Evolutionary conservation across 2,797 vertebrate species (phyloP).

Genomic region (Myripristis murdjan): DNA sequence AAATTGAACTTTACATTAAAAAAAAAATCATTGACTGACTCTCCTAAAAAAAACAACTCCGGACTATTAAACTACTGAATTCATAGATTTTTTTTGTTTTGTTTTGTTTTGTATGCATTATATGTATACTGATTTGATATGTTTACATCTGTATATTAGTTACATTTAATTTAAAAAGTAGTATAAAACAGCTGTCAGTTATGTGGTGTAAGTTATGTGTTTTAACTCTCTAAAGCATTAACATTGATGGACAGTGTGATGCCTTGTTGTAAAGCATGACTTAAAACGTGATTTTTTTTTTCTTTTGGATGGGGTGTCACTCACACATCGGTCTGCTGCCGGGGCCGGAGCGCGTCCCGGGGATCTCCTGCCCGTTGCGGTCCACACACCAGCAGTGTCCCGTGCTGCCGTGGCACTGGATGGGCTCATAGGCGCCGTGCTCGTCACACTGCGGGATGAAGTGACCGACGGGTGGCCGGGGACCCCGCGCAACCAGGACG

Average conservation of each 20-base stretch:
- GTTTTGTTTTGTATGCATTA: too few relatives aligned
- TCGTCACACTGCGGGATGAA: conserved; percentile 91
- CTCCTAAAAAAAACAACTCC: too few relatives aligned
- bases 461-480: conserved; percentile 77
- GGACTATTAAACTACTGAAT: too few relatives aligned
- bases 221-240: not conserved
- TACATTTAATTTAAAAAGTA: too few relatives aligned
- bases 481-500: conserved; percentile 75
- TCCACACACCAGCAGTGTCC: conserved; percentile 97
- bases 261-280: not conserved
- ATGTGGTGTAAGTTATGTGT: too few relatives aligned
- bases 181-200: too few relatives aligned
- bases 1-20: too few relatives aligned
- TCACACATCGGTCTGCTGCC: conserved; percentile 92
- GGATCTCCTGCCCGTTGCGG: conserved; percentile 89
- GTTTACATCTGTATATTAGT: too few relatives aligned
- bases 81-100: too few relatives aligned
- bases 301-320: conserved; percentile 73
- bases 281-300: not conserved
- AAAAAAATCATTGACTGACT: too few relatives aligned
- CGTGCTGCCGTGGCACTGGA: conserved; percentile 89
- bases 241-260: too few relatives aligned
- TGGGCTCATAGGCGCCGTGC: conserved; percentile 88
- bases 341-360: conserved; percentile 86
- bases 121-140: too few relatives aligned